These are phyloP conservation scores for Sphenodon punctatus DNA, from an alignment of 2,797 vertebrate species.

Conservation along the genomic window DNA sequence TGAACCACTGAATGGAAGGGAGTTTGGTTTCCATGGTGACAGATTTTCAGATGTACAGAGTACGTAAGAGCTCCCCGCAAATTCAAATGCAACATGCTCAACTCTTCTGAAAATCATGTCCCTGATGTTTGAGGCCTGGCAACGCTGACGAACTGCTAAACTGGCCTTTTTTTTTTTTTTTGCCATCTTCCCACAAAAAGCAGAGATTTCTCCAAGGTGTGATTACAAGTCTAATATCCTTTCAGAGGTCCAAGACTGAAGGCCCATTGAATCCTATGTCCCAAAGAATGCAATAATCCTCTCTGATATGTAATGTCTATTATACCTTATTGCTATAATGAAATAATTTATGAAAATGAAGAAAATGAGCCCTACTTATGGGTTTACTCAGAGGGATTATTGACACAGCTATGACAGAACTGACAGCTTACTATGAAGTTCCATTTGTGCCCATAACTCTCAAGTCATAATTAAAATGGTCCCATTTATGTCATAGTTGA, in stretches of 20 bases:
- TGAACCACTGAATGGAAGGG: neutral
- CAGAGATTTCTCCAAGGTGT: neutral
- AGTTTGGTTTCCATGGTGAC: neutral
- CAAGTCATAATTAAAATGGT: constrained; percentile 46
- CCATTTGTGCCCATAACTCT: constrained; percentile 57
- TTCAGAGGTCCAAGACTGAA: constrained; percentile 48
- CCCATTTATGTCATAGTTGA: constrained; percentile 42
- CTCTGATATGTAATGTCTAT: constrained; percentile 52
- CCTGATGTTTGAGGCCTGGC: too few species aligned
- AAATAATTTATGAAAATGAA: constrained; percentile 71
- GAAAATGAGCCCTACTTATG: constrained; percentile 61
- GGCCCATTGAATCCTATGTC: constrained; percentile 52
- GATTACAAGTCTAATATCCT: constrained; percentile 18
- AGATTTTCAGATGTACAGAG: neutral
- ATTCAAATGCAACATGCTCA: too few species aligned
- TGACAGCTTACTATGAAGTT: constrained; percentile 57
- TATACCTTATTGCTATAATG: constrained; percentile 62
- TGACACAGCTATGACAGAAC: constrained; percentile 54
- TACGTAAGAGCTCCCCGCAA: neutral
- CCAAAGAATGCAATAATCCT: constrained; percentile 42
- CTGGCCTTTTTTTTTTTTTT: too few species aligned
- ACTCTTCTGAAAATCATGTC: neutral
- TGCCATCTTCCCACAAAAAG: constrained; percentile 21
- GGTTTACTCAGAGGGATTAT: constrained; percentile 56
- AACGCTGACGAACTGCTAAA: neutral